These are phyloP conservation scores for Danio tinwini DNA, from an alignment of 2,797 vertebrate species.

Conservation along the genomic window DNA sequence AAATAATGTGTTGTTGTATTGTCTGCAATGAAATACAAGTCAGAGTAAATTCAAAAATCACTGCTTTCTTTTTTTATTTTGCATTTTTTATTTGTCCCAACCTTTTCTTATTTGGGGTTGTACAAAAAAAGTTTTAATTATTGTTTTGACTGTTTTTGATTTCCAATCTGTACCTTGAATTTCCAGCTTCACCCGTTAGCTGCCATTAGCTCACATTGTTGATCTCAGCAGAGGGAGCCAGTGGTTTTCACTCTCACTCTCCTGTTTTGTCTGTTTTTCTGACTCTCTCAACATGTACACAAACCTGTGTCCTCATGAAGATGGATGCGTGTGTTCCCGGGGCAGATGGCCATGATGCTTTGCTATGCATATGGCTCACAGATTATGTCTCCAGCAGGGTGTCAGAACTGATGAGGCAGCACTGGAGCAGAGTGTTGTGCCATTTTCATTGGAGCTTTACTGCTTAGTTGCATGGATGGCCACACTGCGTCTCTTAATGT, in stretches of 20 bases:
- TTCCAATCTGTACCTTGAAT: background rate
- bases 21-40: no score
- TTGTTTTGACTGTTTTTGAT: no score
- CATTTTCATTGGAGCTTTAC: slow-evolving; percentile 66
- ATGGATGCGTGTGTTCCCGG: slow-evolving; percentile 77
- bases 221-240: slow-evolving; percentile 53
- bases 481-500: slow-evolving; percentile 57
- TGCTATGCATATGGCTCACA: slow-evolving; percentile 71
- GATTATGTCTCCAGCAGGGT: slow-evolving; percentile 73
- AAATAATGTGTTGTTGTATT: no score
- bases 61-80: no score
- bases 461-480: slow-evolving; percentile 65
- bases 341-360: slow-evolving; percentile 79
- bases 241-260: slow-evolving; percentile 4
- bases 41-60: no score
- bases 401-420: slow-evolving; percentile 73
- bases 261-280: slow-evolving; percentile 10
- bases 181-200: background rate
- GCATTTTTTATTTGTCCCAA: no score
- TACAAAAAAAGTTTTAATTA: no score
- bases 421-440: slow-evolving; percentile 66
- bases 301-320: slow-evolving; percentile 70
- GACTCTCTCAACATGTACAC: slow-evolving; percentile 48
- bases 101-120: no score
- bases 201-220: slow-evolving; percentile 3